Conservation (phyloP, 1,140 invertebrate species). For the Achatina immaculata region DNA sequence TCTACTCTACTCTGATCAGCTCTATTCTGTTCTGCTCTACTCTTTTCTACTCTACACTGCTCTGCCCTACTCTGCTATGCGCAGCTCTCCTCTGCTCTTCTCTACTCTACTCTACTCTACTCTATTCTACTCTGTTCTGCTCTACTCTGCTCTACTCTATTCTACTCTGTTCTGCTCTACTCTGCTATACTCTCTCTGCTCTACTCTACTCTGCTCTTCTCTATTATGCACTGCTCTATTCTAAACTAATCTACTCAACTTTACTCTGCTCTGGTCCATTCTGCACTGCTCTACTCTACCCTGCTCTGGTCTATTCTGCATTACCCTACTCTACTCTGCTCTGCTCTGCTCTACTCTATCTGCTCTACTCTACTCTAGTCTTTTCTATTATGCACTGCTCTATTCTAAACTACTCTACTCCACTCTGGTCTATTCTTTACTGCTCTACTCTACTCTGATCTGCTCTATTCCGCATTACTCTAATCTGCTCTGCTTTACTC, state of each 20-base stretch:
- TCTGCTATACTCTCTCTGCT: not conserved
- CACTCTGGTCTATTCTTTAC: not conserved
- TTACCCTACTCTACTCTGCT: conserved; percentile 7
- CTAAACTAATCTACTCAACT: not conserved
- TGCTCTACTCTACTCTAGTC: not conserved
- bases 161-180: conserved; percentile 11
- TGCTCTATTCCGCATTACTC: too few relatives aligned
- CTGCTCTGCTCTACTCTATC: conserved; percentile 13
- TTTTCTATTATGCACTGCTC: not conserved
- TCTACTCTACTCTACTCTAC: conserved; percentile 10
- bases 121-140: not conserved
- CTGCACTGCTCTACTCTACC: conserved; percentile 6
- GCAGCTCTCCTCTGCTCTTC: conserved; percentile 7
- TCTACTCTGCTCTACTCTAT: conserved; percentile 11
- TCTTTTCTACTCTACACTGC: conserved; percentile 26
- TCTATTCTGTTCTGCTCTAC: not conserved
- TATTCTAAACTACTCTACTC: conserved; percentile 6
- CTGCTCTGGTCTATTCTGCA: not conserved
- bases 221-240: not conserved
- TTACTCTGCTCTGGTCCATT: conserved; percentile 2
- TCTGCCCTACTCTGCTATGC: conserved; percentile 20
- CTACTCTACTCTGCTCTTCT: not conserved
- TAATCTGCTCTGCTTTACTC: too few relatives aligned
- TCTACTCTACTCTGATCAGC: conserved; percentile 1
- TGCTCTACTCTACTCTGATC: not conserved